Base-by-base conservation (phyloP, 2,888 invertebrate species). In the Cyrtodaria siliqua region DNA sequence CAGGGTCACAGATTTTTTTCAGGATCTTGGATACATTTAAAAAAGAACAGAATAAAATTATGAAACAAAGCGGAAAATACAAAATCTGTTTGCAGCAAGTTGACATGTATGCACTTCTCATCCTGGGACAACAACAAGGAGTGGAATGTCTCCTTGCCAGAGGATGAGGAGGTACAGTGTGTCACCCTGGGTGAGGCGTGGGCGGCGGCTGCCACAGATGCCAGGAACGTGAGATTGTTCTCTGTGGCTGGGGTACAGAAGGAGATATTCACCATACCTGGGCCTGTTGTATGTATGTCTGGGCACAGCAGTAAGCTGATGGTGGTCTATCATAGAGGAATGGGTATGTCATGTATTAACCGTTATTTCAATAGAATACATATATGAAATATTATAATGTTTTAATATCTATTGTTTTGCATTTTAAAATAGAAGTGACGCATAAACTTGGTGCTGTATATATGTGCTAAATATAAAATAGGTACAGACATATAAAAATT, bases 231-330 rank as follows among this genome's bases (percentile, higher is more conserved):
- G 57, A 94, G 98, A n/a, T 93, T 99, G 3, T 98, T 96, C 93
- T 96, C 96, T 4, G 94, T 96, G 14, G 95, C 96, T 93, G 99
- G 99, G 53, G 96, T 97, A 0, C 99, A 99, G 94, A 95, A 96
- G 88, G 96, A 96, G 87, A 93, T 96, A 9, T 93, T 97, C 61
- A 95, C 95, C 0, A 91, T 97, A 57, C 95, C 96, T 0, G 97
- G 97, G 0, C 95, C 96, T 4, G 93, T 96, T 18, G 95, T 97
- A 3, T 94, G 95, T 29, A 93, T 97, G 91, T 93, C 95, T 52
- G 96, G 95, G 0, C 94, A 94, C 80, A 94, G 94, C 44, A 94
- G 95, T 89, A 94, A 94, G 57, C 91, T 97, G 20, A 91, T 96
- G 75, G 94, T 96, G 14, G 95, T 95, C 27, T 94, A 95, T 91